phyloP scores from a whole-genome alignment of 1,140 invertebrate species.

The Probaryconus sp. region DNA sequence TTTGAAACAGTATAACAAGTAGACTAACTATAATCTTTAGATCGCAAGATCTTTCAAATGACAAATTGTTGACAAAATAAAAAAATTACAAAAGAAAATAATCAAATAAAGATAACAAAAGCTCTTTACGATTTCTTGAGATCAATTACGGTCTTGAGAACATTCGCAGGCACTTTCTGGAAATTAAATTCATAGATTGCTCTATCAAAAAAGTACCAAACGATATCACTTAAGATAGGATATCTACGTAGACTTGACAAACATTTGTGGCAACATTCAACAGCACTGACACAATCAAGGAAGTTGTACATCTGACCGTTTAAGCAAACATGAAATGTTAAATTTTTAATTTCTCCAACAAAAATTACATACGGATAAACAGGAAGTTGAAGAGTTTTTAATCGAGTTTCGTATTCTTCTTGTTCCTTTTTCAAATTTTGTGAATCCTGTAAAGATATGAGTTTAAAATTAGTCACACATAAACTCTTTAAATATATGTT shows the following conservation, averaged over 20 bases:
- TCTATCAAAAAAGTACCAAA: conserved; percentile 11
- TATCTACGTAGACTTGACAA: neutral
- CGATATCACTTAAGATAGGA: neutral
- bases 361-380: too few species aligned
- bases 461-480: too few species aligned
- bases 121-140: too few species aligned
- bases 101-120: too few species aligned
- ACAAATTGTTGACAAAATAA: too few species aligned
- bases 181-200: conserved; percentile 4
- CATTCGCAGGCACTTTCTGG: conserved; percentile 4
- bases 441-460: conserved; percentile 11
- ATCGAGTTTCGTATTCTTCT: neutral
- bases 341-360: neutral
- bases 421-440: neutral
- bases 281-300: conserved; percentile 5
- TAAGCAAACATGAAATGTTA: conserved; percentile 10
- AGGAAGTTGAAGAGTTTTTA: neutral
- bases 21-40: too few species aligned
- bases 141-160: neutral
- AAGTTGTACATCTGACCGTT: conserved; percentile 3
- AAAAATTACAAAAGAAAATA: too few species aligned
- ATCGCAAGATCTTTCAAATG: too few species aligned
- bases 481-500: too few species aligned
- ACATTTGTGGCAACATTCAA: conserved; percentile 21
- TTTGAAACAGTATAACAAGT: too few species aligned